Base-by-base conservation (phyloP, 2,888 invertebrate species). In the Brachypterus glaber region DNA sequence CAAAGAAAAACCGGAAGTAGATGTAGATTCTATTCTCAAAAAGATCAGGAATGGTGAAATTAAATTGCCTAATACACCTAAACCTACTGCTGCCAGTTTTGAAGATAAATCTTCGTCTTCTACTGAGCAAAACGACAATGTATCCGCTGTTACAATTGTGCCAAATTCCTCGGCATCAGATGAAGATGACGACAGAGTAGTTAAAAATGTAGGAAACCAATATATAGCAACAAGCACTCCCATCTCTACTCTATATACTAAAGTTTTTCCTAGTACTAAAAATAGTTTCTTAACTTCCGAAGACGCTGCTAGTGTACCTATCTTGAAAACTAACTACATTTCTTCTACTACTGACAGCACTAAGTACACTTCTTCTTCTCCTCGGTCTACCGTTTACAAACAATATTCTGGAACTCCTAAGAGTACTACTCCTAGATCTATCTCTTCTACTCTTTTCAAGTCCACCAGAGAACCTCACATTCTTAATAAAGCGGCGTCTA, bases 31-130 rank as follows among this genome's bases (percentile, higher is more conserved):
- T 2, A 86, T 88, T 51, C 69, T 89, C 31, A 79, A 83, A 45
- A 79, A 77, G 56, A 85, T 89, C 34, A 82, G 84, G 58, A 79
- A 78, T 34, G 88, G 88, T 0, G 86, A 88, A 58, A 76, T 88
- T 17, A 83, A 86, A 56, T 56, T 88, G 33, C 88, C 88, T 0
- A 14, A 17, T 5, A 79, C 82, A 3, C 70, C 76, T 15, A 49
- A 60, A 21, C 50, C 48, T 4, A 27, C 7, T 13, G 3, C 35
- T 25, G 17, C 45, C 44, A 1, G 53, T 57, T n/a, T n/a, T n/a
- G 3, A 56, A 55, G 21, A 38, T 30, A 30, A 17, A 33, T 21
- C 39, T 30, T 41, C 17, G 44, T 49, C 30, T 39, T 54, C 4
- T 41, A 46, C 30, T 35, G 49, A 39, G 31, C 45, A 48, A 14